Percentiles rank a stretch among this genome's conserved stretches.
These are phyloP conservation scores for Zaprionus vittiger DNA, from an alignment of 1,140 invertebrate species.

Conservation along the genomic window DNA sequence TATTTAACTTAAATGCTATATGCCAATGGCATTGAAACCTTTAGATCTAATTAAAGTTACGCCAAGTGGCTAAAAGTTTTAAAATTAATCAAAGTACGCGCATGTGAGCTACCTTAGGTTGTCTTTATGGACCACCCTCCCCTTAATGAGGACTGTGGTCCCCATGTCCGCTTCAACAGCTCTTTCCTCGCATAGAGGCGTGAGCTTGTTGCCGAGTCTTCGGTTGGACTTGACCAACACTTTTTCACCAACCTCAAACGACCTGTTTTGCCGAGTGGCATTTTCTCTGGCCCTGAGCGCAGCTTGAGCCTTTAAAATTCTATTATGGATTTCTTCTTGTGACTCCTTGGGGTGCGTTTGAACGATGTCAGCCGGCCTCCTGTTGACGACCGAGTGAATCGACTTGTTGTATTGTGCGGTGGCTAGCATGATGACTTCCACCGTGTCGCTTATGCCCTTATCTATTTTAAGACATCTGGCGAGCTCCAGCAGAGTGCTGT, in stretches of 20 bases:
- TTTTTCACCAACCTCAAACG: not conserved
- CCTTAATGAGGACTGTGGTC: constrained; percentile 4
- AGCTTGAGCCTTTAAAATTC: not conserved
- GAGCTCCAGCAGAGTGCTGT: not conserved
- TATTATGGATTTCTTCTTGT: constrained; percentile 1
- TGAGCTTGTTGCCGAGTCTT: not conserved
- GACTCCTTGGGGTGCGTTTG: constrained; percentile 12
- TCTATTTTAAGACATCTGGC: not conserved
- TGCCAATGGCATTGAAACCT: not conserved
- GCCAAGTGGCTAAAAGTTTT: not conserved
- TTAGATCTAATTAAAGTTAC: not conserved
- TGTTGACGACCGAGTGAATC: not conserved
- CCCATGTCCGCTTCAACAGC: not conserved
- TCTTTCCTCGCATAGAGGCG: not conserved
- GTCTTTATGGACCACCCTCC: not conserved
- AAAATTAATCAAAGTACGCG: not conserved
- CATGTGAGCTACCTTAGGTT: too few species aligned
- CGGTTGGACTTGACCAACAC: constrained; percentile 2
- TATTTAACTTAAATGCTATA: not conserved
- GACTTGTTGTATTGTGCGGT: not conserved
- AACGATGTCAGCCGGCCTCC: not conserved
- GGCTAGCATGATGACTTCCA: not conserved
- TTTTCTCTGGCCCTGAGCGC: constrained; percentile 9
- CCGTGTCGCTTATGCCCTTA: constrained; percentile 9
- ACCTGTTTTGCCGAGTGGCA: not conserved